Conservation (phyloP, 2,113 vertebrate genomes). For the Alethe castanea region DNA sequence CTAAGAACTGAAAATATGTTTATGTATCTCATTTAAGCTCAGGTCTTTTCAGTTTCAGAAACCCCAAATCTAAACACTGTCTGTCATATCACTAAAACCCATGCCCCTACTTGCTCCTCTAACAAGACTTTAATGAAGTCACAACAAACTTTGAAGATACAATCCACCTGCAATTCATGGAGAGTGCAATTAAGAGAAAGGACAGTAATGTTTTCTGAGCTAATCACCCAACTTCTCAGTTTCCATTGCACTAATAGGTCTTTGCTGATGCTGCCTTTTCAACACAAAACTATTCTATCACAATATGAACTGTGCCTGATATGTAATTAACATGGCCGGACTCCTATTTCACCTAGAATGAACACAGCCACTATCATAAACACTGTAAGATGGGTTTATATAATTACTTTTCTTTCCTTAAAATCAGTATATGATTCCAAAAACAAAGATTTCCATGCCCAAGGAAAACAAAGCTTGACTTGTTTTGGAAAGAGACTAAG, state of each 20-base stretch:
- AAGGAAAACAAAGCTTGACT: neutral
- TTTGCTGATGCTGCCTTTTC: neutral
- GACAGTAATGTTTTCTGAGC: neutral
- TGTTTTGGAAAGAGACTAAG: neutral
- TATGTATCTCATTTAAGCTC: neutral
- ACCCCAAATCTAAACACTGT: neutral
- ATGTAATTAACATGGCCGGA: neutral
- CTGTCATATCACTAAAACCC: neutral
- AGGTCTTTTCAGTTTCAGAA: neutral
- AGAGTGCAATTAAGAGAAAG: conserved; percentile 2
- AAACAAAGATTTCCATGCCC: neutral
- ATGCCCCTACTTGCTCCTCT: neutral
- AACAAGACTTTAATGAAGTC: neutral
- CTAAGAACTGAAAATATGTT: neutral
- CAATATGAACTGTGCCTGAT: neutral
- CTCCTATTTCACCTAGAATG: conserved; percentile 1
- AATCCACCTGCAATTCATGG: neutral
- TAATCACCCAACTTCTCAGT: neutral
- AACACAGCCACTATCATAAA: neutral
- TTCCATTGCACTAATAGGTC: neutral
- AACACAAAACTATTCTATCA: neutral
- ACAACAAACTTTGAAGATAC: neutral
- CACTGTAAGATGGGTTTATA: neutral
- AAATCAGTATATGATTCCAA: neutral
- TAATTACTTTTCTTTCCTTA: neutral